Evolutionary conservation across 2,797 vertebrate species (phyloP), one percentile per base, ranked within the genome.

Genomic region (Notoglanidium macrostoma): DNA sequence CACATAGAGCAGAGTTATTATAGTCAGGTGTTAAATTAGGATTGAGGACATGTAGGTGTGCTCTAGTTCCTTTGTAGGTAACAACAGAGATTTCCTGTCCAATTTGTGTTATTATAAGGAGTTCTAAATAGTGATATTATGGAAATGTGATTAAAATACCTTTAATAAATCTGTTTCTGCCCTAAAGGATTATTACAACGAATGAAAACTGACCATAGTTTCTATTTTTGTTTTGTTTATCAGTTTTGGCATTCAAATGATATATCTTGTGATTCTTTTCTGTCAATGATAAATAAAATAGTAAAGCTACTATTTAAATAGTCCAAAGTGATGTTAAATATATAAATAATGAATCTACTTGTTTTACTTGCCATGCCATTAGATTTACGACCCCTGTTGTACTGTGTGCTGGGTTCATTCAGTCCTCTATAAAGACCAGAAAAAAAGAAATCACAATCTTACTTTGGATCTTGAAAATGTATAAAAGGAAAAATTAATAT

Each of bases 1-100:
- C 81, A 67, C 81, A 83, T 6, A 23, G 63, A 35, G 46, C 11
- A 23, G 46, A 54, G 81, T 68, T 68, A 67, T 83, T 83, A 68
- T 5, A 68, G n/a, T 83, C 61, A 51, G 46, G 8, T 14, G 63
- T 83, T 67, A 68, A 83, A 83, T 26, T 35, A 5, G 65, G 46
- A 70, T 83, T 51, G 54, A 67, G 80, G 59, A 82, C 44, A 2
- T 65, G 59, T 82, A 14, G 26, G 23, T 65, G 44, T 8, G 26
- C 59, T 11, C 80, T 67, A 67, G 61, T 21, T 68, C 29, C 29
- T 65, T 65, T 65, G 29, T 46, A 29, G 35, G 23, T 19, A 49
- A 65, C 57, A 80, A 57, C 77, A 80, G 55, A 57, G 51, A 59
- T 40, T 80, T 61, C 19, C 55, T 12, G 23, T 61, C 11, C 49